Conservation (phyloP, 2,113 vertebrate species). For the Cinclus mexicanus region DNA sequence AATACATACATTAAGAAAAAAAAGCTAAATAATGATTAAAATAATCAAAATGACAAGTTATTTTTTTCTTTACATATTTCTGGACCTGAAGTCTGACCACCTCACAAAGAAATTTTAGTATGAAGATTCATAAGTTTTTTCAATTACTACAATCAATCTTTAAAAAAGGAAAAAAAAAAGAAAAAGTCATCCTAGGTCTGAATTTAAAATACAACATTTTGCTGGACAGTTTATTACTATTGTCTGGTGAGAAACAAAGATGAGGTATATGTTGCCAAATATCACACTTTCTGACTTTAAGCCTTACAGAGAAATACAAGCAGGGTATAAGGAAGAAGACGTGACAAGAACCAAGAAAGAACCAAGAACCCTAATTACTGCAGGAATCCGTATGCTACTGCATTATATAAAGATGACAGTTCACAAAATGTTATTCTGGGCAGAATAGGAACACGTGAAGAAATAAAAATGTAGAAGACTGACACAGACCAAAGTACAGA, state of each 20-base stretch:
- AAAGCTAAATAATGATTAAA: neutral
- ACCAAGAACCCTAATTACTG: neutral
- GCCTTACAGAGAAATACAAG: neutral
- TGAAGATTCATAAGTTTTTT: neutral
- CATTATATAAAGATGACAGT: neutral
- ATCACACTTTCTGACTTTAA: neutral
- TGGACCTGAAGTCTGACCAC: neutral
- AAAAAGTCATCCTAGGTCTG: neutral
- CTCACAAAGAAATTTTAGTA: neutral
- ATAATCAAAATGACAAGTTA: neutral
- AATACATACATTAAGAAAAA: neutral
- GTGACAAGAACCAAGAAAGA: neutral
- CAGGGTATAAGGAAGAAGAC: neutral
- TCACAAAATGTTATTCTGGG: neutral
- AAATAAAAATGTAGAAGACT: neutral
- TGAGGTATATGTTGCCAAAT: neutral
- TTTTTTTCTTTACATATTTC: neutral
- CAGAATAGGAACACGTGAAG: neutral
- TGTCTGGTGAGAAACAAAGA: neutral
- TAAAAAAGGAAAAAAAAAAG: neutral
- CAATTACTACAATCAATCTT: fast-evolving
- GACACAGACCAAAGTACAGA: neutral
- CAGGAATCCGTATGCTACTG: neutral
- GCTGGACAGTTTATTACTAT: neutral
- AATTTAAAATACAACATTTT: neutral